Base-by-base conservation (phyloP, 1,140 invertebrate genomes). In the Rhagoletis zephyria region DNA sequence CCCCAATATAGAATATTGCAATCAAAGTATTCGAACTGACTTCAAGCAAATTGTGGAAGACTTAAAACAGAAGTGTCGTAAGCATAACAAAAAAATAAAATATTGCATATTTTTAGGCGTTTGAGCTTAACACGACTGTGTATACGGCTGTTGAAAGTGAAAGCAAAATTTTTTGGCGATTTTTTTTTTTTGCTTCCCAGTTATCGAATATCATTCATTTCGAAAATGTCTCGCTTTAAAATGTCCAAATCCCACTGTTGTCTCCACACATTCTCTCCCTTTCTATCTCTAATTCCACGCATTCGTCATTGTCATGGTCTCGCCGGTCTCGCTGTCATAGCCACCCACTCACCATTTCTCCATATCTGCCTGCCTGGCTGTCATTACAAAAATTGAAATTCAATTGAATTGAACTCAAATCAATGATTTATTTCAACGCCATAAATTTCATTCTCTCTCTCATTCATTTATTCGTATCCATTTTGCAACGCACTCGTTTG, bases 361-460 rank as follows among this genome's bases (percentile, higher is more conserved):
- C 1, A 30, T 30, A 30, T 30, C 30, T 30, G 30, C 30, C 30
- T 42, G 2, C 59, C 51, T 14, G 85, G 16, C 59, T 87, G 59
- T 67, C 86, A 87, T 51, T 87, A 65, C 60, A 45, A 86, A 85
- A 67, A 87, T 87, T 67, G 61, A 51, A 87, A 67, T 87, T 65
- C 86, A 87, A 87, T 87, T 87, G 86, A 87, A 87, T 85, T 63
- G 85, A 10, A 81, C 48, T 51, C 42, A 51, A 81, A 81, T 81
- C 45, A 81, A 81, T 81, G 74, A 81, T 81, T 81, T 81, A 81
- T 81, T 81, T 59, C 48, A 48, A 56, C 19, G 74, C 74, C n/a
- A 56, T 81, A 81, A 81, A 81, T 81, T 81, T 81, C 14, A 12
- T 77, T 16, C 63, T 12, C 16, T 16, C 16, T 4, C 10, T 56